A percentile compares a stretch with the other conserved stretches of the same genome.
Conservation (phyloP, 2,797 vertebrate genomes). For the Muscicapa striata region DNA sequence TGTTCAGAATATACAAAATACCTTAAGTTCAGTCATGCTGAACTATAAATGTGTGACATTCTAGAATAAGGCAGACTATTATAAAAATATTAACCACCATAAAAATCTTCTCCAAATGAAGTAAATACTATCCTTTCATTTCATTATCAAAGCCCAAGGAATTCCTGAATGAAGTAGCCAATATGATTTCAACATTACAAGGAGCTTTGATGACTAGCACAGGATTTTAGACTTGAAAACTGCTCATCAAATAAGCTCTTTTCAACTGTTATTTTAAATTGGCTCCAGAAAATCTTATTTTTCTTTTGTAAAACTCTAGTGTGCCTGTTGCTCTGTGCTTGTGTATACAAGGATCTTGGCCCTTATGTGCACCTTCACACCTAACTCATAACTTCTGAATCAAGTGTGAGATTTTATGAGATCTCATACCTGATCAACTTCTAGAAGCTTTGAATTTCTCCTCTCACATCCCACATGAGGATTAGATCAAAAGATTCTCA, state of each 20-base stretch:
- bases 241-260: neutral
- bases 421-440: neutral
- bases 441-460: neutral
- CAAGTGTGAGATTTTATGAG: no score
- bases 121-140: neutral
- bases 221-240: neutral
- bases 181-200: neutral
- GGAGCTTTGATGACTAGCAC: neutral
- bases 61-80: neutral
- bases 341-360: neutral
- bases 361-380: neutral
- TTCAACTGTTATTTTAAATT: conserved; percentile 15
- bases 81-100: neutral
- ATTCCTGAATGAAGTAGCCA: neutral
- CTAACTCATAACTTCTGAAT: neutral
- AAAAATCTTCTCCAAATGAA: neutral
- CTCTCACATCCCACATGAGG: neutral
- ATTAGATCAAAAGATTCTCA: neutral
- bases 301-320: neutral
- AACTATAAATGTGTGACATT: neutral
- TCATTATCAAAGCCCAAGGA: neutral
- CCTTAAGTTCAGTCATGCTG: neutral
- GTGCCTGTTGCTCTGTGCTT: neutral
- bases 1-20: neutral
- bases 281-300: neutral